Evolutionary conservation across 1,140 invertebrate genomes (phyloP), one percentile per base, ranked within the genome.

Genomic region (Drosophila novamexicana): DNA sequence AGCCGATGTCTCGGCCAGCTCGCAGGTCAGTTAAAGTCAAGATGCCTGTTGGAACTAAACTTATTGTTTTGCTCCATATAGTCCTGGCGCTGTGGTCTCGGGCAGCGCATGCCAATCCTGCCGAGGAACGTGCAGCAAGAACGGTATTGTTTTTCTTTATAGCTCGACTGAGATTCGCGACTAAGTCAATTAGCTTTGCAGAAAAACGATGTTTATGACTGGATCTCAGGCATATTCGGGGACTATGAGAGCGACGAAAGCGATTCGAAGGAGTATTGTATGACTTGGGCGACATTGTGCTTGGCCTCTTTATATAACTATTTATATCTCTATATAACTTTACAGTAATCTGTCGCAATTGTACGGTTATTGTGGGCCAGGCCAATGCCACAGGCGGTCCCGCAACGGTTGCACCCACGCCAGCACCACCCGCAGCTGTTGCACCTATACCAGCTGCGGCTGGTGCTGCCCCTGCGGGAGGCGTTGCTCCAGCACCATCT

Each of bases 321-420:
- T 3, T 3, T 22, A 22, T 18, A 18, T 2, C 1, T 22, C 22
- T 52, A 9, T 53, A 44, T 49, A 50, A 5, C 10, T 58, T 62
- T 66, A 14, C 14, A 89, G 76, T 89, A 7, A 22, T 89, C 36
- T 85, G 76, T 50, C 42, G 73, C 4, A 89, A 89, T 39, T 91
- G 88, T 22, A 89, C 80, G 5, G 72, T 91, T 18, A 8, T 89
- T 5, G 62, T 90, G n/a, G 22, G 45, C 7, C 71, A 49, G 39
- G 40, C 44, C 12, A 14, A 61, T 16, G 50, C 42, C 14, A 57
- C 42, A 29, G 5, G 6, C 3, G 8, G 45, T 2, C 58, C 65
- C n/a, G n/a, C 56, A 6, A 40, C 50, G 14, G 40, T 3, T 22
- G 18, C 58, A 8, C 9, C 59, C 4, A 4, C 32, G 12, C 9